Conservation (phyloP, 2,113 vertebrate species). For the Nestor notabilis region DNA sequence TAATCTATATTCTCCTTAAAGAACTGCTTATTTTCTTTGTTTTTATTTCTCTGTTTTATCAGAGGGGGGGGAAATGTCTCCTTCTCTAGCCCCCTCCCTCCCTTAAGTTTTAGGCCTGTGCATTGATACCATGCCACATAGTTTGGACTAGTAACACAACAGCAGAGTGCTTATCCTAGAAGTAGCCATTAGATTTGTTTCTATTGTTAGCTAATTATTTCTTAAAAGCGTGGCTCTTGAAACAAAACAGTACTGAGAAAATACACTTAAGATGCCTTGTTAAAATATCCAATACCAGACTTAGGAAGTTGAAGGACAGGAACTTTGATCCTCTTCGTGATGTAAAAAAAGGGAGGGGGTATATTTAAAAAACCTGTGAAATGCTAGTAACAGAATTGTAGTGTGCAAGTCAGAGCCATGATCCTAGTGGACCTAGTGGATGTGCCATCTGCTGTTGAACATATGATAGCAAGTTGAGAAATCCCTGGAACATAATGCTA, state of each 20-base stretch:
- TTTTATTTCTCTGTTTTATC: not conserved
- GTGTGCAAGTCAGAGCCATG: not conserved
- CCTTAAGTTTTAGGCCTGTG: not conserved
- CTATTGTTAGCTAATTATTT: not conserved
- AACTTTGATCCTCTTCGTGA: not conserved
- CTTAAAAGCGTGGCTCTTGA: not conserved
- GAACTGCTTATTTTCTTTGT: not conserved
- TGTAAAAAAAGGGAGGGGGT: not conserved
- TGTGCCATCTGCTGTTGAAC: not conserved
- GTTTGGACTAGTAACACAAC: not conserved
- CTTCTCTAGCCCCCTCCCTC: fast-evolving
- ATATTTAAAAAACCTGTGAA: not conserved
- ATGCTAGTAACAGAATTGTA: not conserved
- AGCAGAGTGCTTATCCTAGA: not conserved
- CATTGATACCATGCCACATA: not conserved
- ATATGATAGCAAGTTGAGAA: not conserved
- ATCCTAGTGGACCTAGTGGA: not conserved
- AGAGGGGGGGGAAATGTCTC: fast-evolving
- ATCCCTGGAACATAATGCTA: not conserved
- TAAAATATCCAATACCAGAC: not conserved
- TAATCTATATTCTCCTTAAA: not conserved
- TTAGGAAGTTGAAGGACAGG: not conserved
- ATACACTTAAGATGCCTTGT: not conserved
- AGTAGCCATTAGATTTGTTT: not conserved
- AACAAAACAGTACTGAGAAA: not conserved